Evolutionary conservation across 2,888 invertebrate genomes (phyloP), one percentile per base, ranked within the genome.

Genomic region (Rhagonycha lutea): DNA sequence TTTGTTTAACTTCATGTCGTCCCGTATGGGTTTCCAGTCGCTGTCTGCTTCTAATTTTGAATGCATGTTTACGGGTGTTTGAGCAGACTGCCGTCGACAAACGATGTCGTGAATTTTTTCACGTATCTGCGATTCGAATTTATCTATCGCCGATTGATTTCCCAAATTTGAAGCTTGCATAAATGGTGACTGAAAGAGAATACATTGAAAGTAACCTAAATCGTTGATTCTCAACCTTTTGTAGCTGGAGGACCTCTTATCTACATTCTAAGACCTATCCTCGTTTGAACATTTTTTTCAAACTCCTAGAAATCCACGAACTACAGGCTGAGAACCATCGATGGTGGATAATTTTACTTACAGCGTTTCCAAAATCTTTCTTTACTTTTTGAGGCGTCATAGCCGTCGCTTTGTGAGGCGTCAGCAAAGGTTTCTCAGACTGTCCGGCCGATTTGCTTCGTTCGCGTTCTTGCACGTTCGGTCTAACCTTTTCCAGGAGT

Each of bases 401-500:
- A 0, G 74, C 71, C 11, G 47, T 7, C 68, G 26, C 77, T 3
- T 79, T 76, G 68, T 14, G 80, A 5, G 72, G 61, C 18, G 68
- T 63, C 63, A 69, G 24, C 1, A 79, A 68, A 7, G 83, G 84
- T 75, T 86, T 86, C 61, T 87, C 86, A 0, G 82, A 80, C 61
- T 86, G 85, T 4, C 86, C 85, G 0, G 86, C 86, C 2, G 87
- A 87, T 82, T 87, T 87, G 77, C 87, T 87, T 7, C 87, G 81
- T 80, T 88, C 87, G 24, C 86, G 81, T 76, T 87, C 86, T 78
- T 86, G 86, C 9, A 85, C 81, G 75, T 83, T 85, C 9, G 87
- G 87, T 61, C 89, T 84, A n/a, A 90, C 90, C 83, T 91, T 91
- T 77, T 91, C 91, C 28, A 91, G 88, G 63, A 91, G 83, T 80